Base-by-base conservation (phyloP, 2,888 invertebrate genomes). In the Cloeon dipterum region DNA sequence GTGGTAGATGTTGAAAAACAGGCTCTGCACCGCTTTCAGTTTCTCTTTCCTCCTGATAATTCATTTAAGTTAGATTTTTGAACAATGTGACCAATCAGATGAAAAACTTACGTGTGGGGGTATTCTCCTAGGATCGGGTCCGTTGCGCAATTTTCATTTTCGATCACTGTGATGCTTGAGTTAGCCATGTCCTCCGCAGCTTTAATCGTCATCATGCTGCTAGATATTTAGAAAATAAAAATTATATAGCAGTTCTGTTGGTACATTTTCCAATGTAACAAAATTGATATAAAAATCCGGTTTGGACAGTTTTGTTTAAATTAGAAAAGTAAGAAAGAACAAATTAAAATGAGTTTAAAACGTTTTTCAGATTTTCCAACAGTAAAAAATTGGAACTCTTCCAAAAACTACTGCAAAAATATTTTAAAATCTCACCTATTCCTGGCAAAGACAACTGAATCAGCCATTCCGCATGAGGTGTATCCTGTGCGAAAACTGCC, bases 401-500 rank as follows among this genome's bases (percentile, higher is more conserved):
- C n/a, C n/a, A n/a, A n/a, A n/a, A n/a, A n/a, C n/a, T n/a, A n/a
- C n/a, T n/a, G n/a, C n/a, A n/a, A n/a, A n/a, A n/a, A n/a, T n/a
- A n/a, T n/a, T n/a, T n/a, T n/a, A n/a, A n/a, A n/a, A n/a, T n/a
- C n/a, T 7, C 10, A 36, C 20, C 8, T 14, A 10, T 32, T 13
- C 14, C 8, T 16, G 10, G 14, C 19, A 26, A 18, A 4, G 13
- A 5, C 25, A 8, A 20, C 14, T n/a, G n/a, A n/a, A n/a, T n/a
- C n/a, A n/a, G n/a, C n/a, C n/a, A n/a, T n/a, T n/a, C n/a, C n/a
- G 40, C 53, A 55, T 33, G 54, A 52, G 8, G 62, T 61, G 8
- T 63, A 60, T 32, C 65, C 64, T 17, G n/a, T n/a, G n/a, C 65
- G 54, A 32, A 69, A 50, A 50, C 74, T 74, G 14, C 74, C 75